These are phyloP conservation scores for Campoplex capitator DNA, from an alignment of 2,888 invertebrate species.

Conservation along the genomic window DNA sequence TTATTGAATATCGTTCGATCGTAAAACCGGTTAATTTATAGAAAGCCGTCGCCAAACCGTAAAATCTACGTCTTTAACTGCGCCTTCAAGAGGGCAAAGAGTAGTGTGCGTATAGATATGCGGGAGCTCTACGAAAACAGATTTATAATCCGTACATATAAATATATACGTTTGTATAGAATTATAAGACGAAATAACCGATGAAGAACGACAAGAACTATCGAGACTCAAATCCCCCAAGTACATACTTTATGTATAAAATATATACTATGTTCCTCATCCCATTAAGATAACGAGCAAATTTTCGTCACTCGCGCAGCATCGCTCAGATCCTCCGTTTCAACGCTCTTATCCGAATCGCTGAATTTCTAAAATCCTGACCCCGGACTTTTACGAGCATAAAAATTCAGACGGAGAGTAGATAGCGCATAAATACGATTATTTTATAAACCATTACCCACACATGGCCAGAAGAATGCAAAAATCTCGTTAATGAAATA, in stretches of 20 bases:
- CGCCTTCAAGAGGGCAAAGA: conserved; percentile 18
- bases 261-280: conserved; percentile 46
- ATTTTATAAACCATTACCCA: conserved; percentile 35
- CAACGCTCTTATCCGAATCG: conserved; percentile 34
- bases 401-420: conserved; percentile 17
- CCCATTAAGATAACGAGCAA: conserved; percentile 69
- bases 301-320: conserved; percentile 54
- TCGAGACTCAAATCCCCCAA: conserved; percentile 16
- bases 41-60: conserved; percentile 71
- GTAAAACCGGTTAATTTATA: conserved; percentile 76
- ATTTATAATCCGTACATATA: conserved; percentile 40
- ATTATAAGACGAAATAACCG: conserved; percentile 5
- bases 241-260: conserved; percentile 18
- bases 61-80: conserved; percentile 66
- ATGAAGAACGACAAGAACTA: conserved; percentile 29
- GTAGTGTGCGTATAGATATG: conserved; percentile 6
- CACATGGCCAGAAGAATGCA: neutral
- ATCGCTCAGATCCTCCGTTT: conserved; percentile 4
- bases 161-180: neutral
- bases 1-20: conserved; percentile 76
- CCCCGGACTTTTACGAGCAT: conserved; percentile 37
- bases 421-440: conserved; percentile 17
- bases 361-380: conserved; percentile 43
- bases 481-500: conserved; percentile 11
- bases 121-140: conserved; percentile 26